Conservation (phyloP, 2,888 invertebrate species). For the Acanthosoma haemorrhoidale region DNA sequence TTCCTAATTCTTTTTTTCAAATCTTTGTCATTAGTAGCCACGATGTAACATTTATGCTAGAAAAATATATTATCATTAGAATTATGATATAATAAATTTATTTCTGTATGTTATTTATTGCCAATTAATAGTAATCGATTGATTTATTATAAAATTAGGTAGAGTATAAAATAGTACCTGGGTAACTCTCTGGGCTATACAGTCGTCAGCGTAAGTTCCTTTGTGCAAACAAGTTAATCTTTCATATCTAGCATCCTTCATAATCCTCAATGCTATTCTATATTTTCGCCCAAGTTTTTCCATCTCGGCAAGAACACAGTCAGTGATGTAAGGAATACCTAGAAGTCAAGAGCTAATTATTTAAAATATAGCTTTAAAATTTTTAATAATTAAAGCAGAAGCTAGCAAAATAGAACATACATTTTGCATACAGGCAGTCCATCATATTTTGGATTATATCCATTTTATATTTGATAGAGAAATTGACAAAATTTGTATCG, state of each 20-base stretch:
- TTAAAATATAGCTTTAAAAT: not conserved
- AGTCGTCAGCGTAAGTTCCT: constrained; percentile 99
- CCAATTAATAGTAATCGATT: not conserved
- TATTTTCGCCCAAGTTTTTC: constrained; percentile 95
- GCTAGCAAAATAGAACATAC: constrained; percentile 46
- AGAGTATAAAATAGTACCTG: constrained; percentile 52
- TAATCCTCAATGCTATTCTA: constrained; percentile 87
- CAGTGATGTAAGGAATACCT: constrained; percentile 96
- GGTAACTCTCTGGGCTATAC: constrained; percentile 88
- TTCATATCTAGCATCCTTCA: constrained; percentile 92
- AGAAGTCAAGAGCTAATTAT: not conserved
- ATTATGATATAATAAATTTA: not conserved
- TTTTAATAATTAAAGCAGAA: not conserved
- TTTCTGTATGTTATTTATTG: not conserved
- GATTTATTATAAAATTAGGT: not conserved
- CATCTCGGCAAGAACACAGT: constrained; percentile 94
- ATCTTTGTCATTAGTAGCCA: constrained; percentile 98
- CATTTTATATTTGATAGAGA: constrained; percentile 94
- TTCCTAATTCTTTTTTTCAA: constrained; percentile 91
- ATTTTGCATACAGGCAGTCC: constrained; percentile 97
- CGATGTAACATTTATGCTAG: constrained; percentile 97
- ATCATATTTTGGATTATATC: constrained; percentile 97
- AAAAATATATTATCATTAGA: constrained; percentile 39
- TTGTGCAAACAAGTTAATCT: constrained; percentile 89
- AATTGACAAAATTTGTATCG: constrained; percentile 98